Evolutionary conservation across 2,888 invertebrate species (phyloP), one percentile per base, ranked within the genome.

Genomic region (Augochlorella aurata): DNA sequence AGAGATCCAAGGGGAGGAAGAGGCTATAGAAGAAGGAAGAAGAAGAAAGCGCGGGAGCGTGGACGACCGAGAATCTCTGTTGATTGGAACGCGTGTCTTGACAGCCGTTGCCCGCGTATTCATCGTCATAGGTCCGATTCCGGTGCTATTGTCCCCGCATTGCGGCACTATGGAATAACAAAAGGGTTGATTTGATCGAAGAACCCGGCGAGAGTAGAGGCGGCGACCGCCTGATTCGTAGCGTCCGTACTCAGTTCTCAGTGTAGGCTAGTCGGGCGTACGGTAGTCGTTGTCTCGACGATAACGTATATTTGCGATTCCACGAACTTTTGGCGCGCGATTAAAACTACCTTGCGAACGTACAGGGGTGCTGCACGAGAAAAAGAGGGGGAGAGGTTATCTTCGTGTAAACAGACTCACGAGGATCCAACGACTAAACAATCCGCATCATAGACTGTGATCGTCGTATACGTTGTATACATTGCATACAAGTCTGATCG

Each of bases 251-350:
- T 93, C 92, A 93, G 93, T 92, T 93, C 93, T 93, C 93, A 93
- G 93, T 93, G 93, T 91, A 93, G 93, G 92, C 93, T 93, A 93
- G 93, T 92, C 93, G 93, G 93, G 91, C 91, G 93, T 90, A 86
- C 89, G 89, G 89, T 87, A 86, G 90, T 91, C 80, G 89, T 86
- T 84, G 85, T 86, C 82, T 74, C 74, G 54, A 67, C 73, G 69
- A 68, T 74, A 71, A 50, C 68, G 29, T 16, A 24, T 10, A 12
- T 65, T 66, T 47, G 44, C 38, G 8, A 2, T 29, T 9, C 18
- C 18, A 14, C 14, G 4, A 24, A 58, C 24, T 24, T 24, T 24
- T 0, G 24, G 58, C 58, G 58, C 7, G 58, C 58, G 16, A 29
- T 58, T 58, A 1, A 8, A 58, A 58, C 24, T 2, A 14, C 50